Conservation (phyloP, 2,888 invertebrate genomes). For the Sinopyrophorus schimmeli region DNA sequence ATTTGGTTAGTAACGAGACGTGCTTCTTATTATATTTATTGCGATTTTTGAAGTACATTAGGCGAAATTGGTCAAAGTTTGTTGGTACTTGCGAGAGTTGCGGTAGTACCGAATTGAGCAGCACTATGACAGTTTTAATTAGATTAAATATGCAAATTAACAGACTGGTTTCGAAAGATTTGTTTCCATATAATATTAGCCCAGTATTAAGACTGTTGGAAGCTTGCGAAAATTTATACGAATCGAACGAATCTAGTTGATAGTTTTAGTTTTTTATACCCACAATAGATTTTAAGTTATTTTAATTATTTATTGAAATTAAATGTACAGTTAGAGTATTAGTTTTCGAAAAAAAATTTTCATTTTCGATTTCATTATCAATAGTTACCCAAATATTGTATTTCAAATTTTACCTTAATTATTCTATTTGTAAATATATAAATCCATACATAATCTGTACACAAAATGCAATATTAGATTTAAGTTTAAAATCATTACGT, state of each 20-base stretch:
- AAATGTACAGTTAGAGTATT: constrained; percentile 22
- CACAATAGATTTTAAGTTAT: too few species aligned
- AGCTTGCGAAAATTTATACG: constrained; percentile 82
- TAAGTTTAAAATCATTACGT: constrained; percentile 10
- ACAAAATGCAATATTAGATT: constrained; percentile 21
- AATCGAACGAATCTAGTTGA: constrained; percentile 81
- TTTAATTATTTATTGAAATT: constrained; percentile 27
- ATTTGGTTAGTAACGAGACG: constrained; percentile 87
- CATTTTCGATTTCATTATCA: constrained; percentile 4
- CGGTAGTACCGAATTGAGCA: constrained; percentile 66
- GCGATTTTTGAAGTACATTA: constrained; percentile 80
- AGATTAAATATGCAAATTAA: constrained; percentile 79
- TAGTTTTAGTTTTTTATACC: constrained; percentile 35
- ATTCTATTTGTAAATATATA: constrained; percentile 13
- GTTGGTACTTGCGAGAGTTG: constrained; percentile 69
- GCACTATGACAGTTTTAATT: constrained; percentile 83
- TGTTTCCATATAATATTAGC: constrained; percentile 89
- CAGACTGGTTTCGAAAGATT: constrained; percentile 76
- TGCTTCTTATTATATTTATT: constrained; percentile 85
- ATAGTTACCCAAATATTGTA: constrained; percentile 18
- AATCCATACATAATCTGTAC: constrained; percentile 11
- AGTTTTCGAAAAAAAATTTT: too few species aligned
- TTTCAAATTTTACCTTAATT: background rate
- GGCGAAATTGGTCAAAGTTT: constrained; percentile 83
- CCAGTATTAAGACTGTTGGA: constrained; percentile 82